Base-by-base conservation (phyloP, 2,888 invertebrate species). In the Drosophila neoperkinsi region DNA sequence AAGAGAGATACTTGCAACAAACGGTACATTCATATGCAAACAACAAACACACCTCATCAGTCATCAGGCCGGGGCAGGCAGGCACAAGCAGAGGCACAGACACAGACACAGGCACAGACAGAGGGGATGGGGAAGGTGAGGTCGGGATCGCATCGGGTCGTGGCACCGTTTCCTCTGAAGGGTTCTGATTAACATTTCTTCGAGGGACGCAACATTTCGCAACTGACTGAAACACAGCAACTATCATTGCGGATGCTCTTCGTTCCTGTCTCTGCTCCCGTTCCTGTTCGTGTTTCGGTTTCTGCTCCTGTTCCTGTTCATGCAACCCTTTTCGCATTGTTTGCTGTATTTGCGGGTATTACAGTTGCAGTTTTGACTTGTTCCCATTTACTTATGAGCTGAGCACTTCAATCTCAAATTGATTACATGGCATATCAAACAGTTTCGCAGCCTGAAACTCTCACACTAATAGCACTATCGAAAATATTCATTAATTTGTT, bases 11-110 rank as follows among this genome's bases (percentile, higher is more conserved):
- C 66, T 68, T 63, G 79, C 88, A 76, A 74, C 82, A 84, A 87
- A 76, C 68, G 64, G 67, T 31, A 73, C 82, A 82, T 78, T 76
- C 74, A 85, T 81, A 86, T 90, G 86, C 82, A 82, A 81, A 79
- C 79, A 82, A 60, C 82, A 71, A 66, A 74, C 68, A 79, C 55
- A 69, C 38, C 78, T 82, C 85, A 82, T 79, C 84, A 71, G 73
- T 71, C 62, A 72, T 70, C 62, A 71, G 67, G 6, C 51, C 53
- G 60, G 59, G 65, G 55, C 41, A 36, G 30, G 18, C 5, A 51
- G 51, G 30, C 18, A 51, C 51, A 51, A 18, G 25, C 16, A 53
- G 1, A 21, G 21, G 25, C 16, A 53, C 21, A 21, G 21, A 21
- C 21, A 21, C 52, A 34, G n/a, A 7, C 34, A 34, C 34, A 34